Evolutionary conservation across 2,888 invertebrate species (phyloP), one percentile per base, ranked within the genome.

Genomic region (Drosophila phalerata): DNA sequence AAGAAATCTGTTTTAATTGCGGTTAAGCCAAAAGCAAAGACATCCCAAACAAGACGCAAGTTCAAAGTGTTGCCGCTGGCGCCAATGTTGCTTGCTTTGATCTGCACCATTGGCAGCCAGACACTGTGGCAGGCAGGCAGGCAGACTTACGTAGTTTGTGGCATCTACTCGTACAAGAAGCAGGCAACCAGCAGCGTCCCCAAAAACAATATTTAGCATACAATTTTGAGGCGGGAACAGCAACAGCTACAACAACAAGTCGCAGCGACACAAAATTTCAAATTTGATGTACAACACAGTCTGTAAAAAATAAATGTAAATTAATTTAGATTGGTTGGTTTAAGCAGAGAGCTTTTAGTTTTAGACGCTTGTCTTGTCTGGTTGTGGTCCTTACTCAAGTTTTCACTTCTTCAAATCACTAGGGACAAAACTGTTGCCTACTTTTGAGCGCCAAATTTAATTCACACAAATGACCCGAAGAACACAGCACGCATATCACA

Each of bases 1-100:
- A 83, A 32, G 81, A 88, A 84, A 86, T 85, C 84, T 74, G 77
- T 78, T 81, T 85, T 86, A 86, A 85, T 85, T 88, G 85, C 77
- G 84, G 81, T 76, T 74, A 63, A 73, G 81, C 62, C 70, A 63
- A 72, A 51, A 75, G 83, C 86, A 81, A 80, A 73, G 77, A 68
- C 77, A 65, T 37, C 42, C 43, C 49, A 52, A 73, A 80, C 80
- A 68, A 67, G 70, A 60, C 67, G 62, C 75, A 70, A 86, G 82
- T 86, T 88, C 88, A 88, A 88, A 86, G 85, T 73, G 56, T 79
- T 65, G 77, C 86, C 82, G 58, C 62, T 37, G 74, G 88, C 58
- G 61, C 52, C 72, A 79, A 75, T 73, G 66, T 69, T 63, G 58
- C 73, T 52, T 53, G 66, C 88, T 86, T 86, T 86, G 89, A 86